phyloP scores from a whole-genome alignment of 2,797 vertebrate genomes.

The Tarsius wallacei region DNA sequence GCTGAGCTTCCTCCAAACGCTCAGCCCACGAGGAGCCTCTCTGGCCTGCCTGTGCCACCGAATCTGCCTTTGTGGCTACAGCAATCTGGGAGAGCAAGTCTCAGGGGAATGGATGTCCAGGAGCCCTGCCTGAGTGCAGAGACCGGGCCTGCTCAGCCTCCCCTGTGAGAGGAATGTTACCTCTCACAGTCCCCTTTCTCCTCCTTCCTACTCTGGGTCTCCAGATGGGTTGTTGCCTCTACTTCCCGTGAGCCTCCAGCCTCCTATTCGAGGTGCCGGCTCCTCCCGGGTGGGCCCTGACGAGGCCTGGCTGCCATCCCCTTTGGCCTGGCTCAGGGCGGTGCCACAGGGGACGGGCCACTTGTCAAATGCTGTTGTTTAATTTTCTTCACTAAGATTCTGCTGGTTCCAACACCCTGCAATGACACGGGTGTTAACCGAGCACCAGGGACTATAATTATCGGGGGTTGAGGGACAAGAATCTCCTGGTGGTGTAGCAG shows the following conservation, averaged over 20 bases:
- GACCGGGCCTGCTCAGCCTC: neutral
- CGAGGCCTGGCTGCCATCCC: neutral
- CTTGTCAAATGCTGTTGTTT: conserved; percentile 79
- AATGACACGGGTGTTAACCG: conserved; percentile 83
- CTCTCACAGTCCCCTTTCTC: neutral
- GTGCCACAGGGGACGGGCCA: conserved; percentile 61
- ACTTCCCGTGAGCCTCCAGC: neutral
- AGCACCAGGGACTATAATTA: conserved; percentile 82
- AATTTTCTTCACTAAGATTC: conserved; percentile 72
- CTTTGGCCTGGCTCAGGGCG: neutral
- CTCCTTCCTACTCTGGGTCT: neutral
- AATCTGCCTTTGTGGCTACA: neutral
- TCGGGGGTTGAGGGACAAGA: conserved; percentile 79
- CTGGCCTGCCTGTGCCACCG: rapidly evolving
- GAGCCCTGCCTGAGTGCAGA: too few species aligned
- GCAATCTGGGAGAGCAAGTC: neutral
- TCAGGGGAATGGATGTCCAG: neutral
- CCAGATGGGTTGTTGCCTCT: neutral
- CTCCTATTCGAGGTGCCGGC: neutral
- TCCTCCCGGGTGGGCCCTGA: conserved; percentile 10
- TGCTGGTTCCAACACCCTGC: conserved; percentile 78
- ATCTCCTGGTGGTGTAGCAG: conserved; percentile 79
- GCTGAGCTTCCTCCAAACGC: neutral
- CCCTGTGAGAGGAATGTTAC: neutral
- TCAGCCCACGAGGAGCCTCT: neutral